Evolutionary conservation across 2,888 invertebrate genomes (phyloP), one percentile per base, ranked within the genome.

Genomic region (Achlya flavicornis): DNA sequence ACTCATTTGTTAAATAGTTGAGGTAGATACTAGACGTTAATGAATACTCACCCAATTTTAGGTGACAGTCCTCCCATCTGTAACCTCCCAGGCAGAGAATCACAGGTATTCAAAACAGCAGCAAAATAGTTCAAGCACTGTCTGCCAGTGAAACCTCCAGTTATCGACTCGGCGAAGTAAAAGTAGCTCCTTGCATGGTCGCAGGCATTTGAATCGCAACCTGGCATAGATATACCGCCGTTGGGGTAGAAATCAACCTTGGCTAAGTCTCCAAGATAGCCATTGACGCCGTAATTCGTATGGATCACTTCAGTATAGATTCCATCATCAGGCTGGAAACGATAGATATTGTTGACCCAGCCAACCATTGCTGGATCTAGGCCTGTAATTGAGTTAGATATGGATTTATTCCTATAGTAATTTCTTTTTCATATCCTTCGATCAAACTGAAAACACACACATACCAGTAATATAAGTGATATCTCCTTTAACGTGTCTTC

Each of bases 161-260:
- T 62, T 0, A 90, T 65, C 3, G 90, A 88, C 69, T 90, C 90
- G 0, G 86, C 88, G 16, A 90, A 84, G 69, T 89, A 90, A 66
- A 81, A 80, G 68, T 77, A 86, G 64, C 86, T 84, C 46, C 84
- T 79, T 0, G 75, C 83, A 46, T 90, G 88, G 43, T 89, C 87
- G 63, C 90, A 90, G 1, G 77, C 81, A 33, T 87, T 77, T 4
- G 87, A 80, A 58, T 79, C 70, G 60, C 90, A 91, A 1, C 90
- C 90, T 3, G 90, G 88, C 89, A 89, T 89, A 4, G 84, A 82
- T 26, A 86, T 79, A 0, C 88, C 91, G 0, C 87, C 87, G 48
- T 90, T 90, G 3, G 88, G 89, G 59, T 90, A 91, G 65, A 90
- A 89, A 66, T 90, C 90, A 0, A 87, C 86, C 14, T 88, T 76